Conservation (phyloP, 37 sponge, comb jelly and placozoan genomes). For the Aphrocallistes beatrix region DNA sequence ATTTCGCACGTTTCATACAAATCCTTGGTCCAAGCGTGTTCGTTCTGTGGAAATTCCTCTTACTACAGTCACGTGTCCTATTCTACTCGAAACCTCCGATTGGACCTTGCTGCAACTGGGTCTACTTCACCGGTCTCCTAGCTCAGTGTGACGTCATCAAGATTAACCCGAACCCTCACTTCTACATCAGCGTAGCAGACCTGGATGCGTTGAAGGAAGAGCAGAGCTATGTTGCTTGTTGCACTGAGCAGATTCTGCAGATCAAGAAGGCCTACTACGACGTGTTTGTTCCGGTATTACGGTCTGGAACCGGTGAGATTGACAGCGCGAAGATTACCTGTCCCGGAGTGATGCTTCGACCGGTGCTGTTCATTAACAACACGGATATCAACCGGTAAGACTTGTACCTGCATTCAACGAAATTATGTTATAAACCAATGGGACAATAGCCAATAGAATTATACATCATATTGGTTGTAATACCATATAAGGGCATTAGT, state of each 20-base stretch:
- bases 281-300: slow-evolving; percentile 40
- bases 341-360: background rate
- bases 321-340: background rate
- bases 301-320: background rate
- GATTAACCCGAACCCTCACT: slow-evolving; percentile 50
- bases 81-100: slow-evolving; percentile 84
- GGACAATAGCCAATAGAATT: background rate
- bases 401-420: too few relatives aligned
- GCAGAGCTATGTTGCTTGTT: slow-evolving; percentile 71
- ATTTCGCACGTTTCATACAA: slow-evolving; percentile 38
- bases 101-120: slow-evolving; percentile 32
- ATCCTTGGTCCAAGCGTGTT: slow-evolving; percentile 70
- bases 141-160: slow-evolving; percentile 25
- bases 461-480: background rate
- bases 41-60: slow-evolving; percentile 76
- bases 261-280: slow-evolving; percentile 64
- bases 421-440: background rate
- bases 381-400: background rate
- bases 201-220: slow-evolving; percentile 36
- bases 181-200: slow-evolving; percentile 82
- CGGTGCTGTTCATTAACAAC: background rate
- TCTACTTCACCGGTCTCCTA: background rate
- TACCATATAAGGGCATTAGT: too few relatives aligned
- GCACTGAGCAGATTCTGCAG: slow-evolving; percentile 75
- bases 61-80: slow-evolving; percentile 73